Evolutionary conservation across 2,797 vertebrate genomes (phyloP).

Genomic region (Peromyscus melanophrys): DNA sequence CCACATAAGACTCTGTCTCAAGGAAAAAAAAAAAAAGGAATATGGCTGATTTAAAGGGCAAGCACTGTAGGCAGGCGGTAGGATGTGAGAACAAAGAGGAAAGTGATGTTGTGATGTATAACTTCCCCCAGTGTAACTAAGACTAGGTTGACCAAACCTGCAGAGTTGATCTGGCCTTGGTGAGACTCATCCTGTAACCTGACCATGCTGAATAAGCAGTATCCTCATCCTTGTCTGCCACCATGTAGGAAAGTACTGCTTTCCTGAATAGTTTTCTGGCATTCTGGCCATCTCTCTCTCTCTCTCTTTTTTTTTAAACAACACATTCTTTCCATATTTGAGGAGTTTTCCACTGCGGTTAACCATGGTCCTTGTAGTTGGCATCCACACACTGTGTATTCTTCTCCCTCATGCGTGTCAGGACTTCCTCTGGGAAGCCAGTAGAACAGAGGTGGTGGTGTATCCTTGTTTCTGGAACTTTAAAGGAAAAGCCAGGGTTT

Average conservation of each 20-base stretch:
- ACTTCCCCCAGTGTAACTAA: neutral
- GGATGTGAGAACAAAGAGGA: neutral
- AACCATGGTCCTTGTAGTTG: neutral
- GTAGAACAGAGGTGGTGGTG: neutral
- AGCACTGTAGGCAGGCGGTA: conserved; percentile 33
- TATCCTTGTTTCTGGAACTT: neutral
- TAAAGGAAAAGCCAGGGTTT: neutral
- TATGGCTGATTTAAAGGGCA: neutral
- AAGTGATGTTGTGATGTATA: neutral
- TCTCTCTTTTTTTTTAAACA: too few relatives aligned
- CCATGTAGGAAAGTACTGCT: neutral
- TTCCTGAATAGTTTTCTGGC: conserved; percentile 8
- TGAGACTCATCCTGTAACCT: conserved; percentile 13
- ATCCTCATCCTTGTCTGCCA: neutral
- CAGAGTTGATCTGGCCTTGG: neutral
- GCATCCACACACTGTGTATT: neutral
- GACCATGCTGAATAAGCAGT: neutral
- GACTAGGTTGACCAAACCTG: neutral
- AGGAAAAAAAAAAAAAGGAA: neutral
- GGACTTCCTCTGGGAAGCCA: neutral
- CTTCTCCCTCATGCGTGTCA: neutral
- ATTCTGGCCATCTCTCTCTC: neutral
- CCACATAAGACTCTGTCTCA: neutral
- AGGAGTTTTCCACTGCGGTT: neutral
- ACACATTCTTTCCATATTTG: neutral